A percentile compares a stretch with the other conserved stretches of the same genome.
Conservation (phyloP, 2,113 vertebrate species). For the Macaca mulatta region DNA sequence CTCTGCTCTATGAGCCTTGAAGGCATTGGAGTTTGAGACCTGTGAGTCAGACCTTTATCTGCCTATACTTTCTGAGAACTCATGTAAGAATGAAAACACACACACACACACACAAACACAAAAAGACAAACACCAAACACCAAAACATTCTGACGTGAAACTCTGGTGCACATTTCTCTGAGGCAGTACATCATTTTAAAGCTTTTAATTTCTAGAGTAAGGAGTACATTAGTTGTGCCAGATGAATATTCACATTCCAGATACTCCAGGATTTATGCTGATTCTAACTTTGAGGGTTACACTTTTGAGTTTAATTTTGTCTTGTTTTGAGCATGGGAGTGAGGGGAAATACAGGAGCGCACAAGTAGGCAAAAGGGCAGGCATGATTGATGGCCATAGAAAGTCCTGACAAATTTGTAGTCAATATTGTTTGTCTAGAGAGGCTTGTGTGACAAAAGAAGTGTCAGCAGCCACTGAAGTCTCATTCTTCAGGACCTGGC, state of each 20-base stretch:
- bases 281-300: background rate
- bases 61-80: background rate
- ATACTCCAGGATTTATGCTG: background rate
- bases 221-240: background rate
- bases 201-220: background rate
- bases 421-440: conserved; percentile 59
- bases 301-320: background rate
- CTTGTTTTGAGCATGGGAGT: background rate
- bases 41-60: background rate
- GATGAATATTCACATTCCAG: background rate
- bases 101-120: background rate
- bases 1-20: background rate
- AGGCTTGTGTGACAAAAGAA: conserved; percentile 47
- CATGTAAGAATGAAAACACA: background rate
- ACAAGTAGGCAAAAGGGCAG: background rate
- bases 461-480: conserved; percentile 43
- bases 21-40: background rate
- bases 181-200: background rate
- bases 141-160: background rate
- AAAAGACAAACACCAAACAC: background rate
- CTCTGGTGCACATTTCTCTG: background rate
- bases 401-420: background rate
- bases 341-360: background rate
- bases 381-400: background rate
- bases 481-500: conserved; percentile 44